Conservation (phyloP, 1,140 invertebrate species). For the Pentalonia nigronervosa region DNA sequence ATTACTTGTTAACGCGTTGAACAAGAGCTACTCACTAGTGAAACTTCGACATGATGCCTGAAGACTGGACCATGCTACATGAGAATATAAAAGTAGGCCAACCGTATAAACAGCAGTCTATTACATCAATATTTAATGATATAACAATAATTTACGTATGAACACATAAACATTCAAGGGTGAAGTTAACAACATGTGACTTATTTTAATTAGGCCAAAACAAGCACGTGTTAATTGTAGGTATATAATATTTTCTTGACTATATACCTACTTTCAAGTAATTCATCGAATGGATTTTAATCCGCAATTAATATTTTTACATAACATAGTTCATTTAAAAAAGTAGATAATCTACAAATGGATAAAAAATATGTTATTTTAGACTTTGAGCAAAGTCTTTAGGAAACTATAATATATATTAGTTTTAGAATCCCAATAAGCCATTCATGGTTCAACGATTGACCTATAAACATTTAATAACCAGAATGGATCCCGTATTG, state of each 20-base stretch:
- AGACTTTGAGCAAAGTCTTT: not conserved
- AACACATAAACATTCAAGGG: constrained; percentile 17
- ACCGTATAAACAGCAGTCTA: not conserved
- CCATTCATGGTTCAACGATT: no score
- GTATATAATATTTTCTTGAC: no score
- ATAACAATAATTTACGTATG: not conserved
- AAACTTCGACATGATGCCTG: constrained; percentile 14
- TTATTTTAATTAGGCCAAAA: not conserved
- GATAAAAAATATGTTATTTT: no score
- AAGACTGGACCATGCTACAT: constrained; percentile 17
- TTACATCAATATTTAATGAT: constrained; percentile 16
- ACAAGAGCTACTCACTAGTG: constrained; percentile 17
- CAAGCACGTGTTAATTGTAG: not conserved
- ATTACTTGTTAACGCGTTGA: not conserved
- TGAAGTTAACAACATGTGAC: not conserved
- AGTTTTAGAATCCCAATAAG: not conserved
- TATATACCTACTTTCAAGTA: not conserved
- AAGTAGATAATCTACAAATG: no score
- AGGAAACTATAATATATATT: not conserved
- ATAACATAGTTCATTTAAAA: no score
- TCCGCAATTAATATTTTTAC: no score
- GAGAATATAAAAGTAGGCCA: constrained; percentile 41
- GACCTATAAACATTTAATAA: no score
- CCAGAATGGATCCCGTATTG: no score
- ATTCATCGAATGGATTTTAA: not conserved